Evolutionary conservation across 2,113 vertebrate species (phyloP).

Genomic region (Platysternon megacephalum): DNA sequence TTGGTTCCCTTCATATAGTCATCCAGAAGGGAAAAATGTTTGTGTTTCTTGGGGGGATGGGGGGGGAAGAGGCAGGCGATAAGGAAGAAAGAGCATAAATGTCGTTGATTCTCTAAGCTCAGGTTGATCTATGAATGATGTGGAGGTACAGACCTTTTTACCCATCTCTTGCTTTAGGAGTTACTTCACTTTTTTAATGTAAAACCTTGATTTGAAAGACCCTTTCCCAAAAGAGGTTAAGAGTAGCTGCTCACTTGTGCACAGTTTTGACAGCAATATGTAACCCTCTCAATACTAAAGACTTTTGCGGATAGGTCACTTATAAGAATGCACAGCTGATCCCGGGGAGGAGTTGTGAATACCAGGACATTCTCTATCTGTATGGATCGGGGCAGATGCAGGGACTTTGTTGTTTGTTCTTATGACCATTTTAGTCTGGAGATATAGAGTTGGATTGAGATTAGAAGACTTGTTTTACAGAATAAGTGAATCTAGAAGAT

Average conservation of each 20-base stretch:
- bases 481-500: slow-evolving; percentile 43
- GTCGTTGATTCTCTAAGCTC: rapidly evolving
- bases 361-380: rapidly evolving
- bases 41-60: rapidly evolving
- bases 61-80: rapidly evolving
- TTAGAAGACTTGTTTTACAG: not conserved
- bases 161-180: rapidly evolving
- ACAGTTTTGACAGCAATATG: not conserved
- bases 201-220: not conserved
- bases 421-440: not conserved
- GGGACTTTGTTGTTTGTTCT: rapidly evolving
- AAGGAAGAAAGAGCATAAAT: not conserved
- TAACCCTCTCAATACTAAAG: rapidly evolving
- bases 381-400: rapidly evolving
- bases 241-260: rapidly evolving
- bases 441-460: not conserved
- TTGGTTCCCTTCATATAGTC: not conserved
- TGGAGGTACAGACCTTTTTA: not conserved
- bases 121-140: not conserved
- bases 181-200: not conserved
- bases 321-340: not conserved
- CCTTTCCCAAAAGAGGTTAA: not conserved
- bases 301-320: rapidly evolving
- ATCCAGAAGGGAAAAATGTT: not conserved
- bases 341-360: rapidly evolving